These are phyloP conservation scores for Acrocyrtus sp. DNA, from an alignment of 2,888 invertebrate genomes.

Conservation along the genomic window DNA sequence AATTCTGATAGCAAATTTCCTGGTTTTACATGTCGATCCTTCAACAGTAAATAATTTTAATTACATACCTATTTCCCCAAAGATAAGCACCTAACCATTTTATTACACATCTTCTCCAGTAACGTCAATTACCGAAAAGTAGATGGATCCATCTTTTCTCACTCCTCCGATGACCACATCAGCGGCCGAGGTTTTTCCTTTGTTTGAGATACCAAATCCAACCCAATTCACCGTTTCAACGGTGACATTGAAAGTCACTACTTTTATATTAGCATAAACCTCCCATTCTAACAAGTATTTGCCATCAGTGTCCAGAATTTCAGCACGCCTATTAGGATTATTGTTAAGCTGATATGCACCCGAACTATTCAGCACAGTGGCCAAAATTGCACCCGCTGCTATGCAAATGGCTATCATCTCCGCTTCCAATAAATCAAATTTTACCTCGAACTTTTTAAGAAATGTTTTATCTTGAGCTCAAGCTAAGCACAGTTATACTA, in stretches of 20 bases:
- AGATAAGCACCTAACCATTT: no score
- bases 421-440: no score
- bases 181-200: not conserved
- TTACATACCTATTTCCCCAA: no score
- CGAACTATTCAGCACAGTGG: no score
- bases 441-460: no score
- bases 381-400: no score
- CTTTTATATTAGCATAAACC: no score
- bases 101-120: no score
- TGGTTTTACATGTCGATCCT: not conserved
- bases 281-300: conserved; percentile 14
- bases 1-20: not conserved
- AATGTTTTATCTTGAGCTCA: no score
- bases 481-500: no score
- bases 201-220: conserved; percentile 9
- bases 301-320: not conserved
- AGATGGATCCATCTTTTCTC: not conserved
- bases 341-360: not conserved
- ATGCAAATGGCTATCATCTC: no score
- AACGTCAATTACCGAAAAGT: conserved; percentile 9
- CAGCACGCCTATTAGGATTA: conserved; percentile 7
- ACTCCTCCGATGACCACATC: conserved; percentile 29
- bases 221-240: not conserved
- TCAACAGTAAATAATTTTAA: no score
- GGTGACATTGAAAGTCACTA: conserved; percentile 3